Evolutionary conservation across 2,888 invertebrate species (phyloP).

Genomic region (Lasioglossum marginatum): DNA sequence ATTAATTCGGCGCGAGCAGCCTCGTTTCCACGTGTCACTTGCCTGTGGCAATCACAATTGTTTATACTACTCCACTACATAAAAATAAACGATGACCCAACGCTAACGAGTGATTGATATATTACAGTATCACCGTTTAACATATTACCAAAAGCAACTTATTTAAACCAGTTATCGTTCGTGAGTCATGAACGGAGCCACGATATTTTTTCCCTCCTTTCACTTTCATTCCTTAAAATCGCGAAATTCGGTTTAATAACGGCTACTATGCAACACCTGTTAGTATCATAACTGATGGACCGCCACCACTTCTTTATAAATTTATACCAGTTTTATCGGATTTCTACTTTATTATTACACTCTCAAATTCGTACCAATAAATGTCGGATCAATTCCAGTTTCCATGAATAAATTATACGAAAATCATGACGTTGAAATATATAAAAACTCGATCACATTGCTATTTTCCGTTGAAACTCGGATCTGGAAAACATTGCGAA

Average conservation of each 20-base stretch:
- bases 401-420: not conserved
- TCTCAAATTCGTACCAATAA: not conserved
- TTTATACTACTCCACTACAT: conserved; percentile 3
- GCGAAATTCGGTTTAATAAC: not conserved
- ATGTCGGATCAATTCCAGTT: not conserved
- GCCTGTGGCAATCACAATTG: not conserved
- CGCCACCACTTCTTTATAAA: not conserved
- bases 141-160: conserved; percentile 42
- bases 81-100: conserved; percentile 47
- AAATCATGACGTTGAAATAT: not conserved
- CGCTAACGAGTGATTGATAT: conserved; percentile 39
- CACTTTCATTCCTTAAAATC: conserved; percentile 31
- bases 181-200: conserved; percentile 45
- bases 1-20: not conserved
- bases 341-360: not conserved
- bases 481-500: no score
- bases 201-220: conserved; percentile 56
- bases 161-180: conserved; percentile 30
- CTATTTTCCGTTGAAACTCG: no score
- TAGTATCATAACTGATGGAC: not conserved
- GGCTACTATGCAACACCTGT: not conserved
- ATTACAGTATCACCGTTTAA: conserved; percentile 28
- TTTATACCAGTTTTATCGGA: not conserved
- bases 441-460: not conserved
- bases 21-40: not conserved